Evolutionary conservation across 2,888 invertebrate genomes (phyloP), one percentile per base, ranked within the genome.

Genomic region (Leptopilina drosophilae): DNA sequence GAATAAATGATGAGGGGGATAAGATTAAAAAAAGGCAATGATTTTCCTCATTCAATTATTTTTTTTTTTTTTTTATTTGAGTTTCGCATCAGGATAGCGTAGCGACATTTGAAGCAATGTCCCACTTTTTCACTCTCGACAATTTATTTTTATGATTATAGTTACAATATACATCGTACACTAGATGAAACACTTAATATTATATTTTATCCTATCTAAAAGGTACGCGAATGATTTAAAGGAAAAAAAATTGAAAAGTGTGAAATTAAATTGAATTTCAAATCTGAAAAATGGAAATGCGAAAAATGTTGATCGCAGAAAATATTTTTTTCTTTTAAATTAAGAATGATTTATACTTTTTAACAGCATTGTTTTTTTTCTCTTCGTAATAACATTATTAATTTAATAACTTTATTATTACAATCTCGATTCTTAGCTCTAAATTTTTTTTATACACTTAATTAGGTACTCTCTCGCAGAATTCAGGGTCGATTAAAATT

Each of bases 151-250:
- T 42, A 8, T 69, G 69, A 69, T 69, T 69, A 69, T 69, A 69
- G 69, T 69, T 69, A 69, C 69, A 69, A 69, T 69, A 69, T 69
- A 69, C 69, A 69, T 53, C 69, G 69, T 69, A 53, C 69, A 14
- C 69, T 69, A 69, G 53, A 69, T 69, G 69, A 69, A 69, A 69
- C 69, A 69, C 69, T 69, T 69, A 53, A 69, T 69, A 69, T 7
- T 69, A 69, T 53, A 69, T 69, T 69, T 49, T 53, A 69, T 49
- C 62, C 69, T 69, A 69, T 69, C 53, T 69, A 69, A 42, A 26
- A 69, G 53, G 69, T 69, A 69, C 9, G n/a, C 53, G 53, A 69
- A 53, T 69, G 69, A 69, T 69, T 1, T 53, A 53, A 69, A 53
- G 11, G 5, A 69, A 20, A 20, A 20, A 20, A 20, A 69, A 46